Base-by-base conservation (phyloP, 2,113 vertebrate species). In the Macaca mulatta region DNA sequence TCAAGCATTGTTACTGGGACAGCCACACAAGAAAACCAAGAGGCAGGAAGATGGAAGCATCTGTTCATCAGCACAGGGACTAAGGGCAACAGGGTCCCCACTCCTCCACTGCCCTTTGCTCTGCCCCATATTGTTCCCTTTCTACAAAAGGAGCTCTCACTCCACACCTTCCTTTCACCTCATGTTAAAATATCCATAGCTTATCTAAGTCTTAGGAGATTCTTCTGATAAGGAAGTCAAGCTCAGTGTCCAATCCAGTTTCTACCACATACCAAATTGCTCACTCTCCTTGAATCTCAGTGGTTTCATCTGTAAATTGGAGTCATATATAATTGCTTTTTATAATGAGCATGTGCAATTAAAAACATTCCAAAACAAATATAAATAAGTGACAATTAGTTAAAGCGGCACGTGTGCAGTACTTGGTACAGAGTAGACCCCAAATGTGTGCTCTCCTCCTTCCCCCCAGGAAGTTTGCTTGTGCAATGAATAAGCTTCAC, bases 331-430 rank as follows among this genome's bases (percentile, higher is more conserved):
- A 75, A 78, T 89, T 48, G 75, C 35, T 77, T 88, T 45, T 86
- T 57, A 35, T 43, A 81, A 35, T 67, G 9, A 95, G 11, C 48
- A 69, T 85, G 45, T 80, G 30, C 27, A 80, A 72, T 43, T 82
- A 78, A 52, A 87, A 90, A 25, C 52, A 93, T 86, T 81, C 88
- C n/a, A 48, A 90, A 86, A 95, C 45, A 94, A 94, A 84, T 69
- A 40, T 38, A 78, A 93, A 25, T 81, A 92, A 32, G 6, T 25
- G 45, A n/a, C 0, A 0, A 13, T 82, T 52, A 0, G 8, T 27
- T 70, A 52, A 80, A 88, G 83, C 4, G 30, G 9, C 79, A 25
- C 2, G 0, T 64, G 6, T 22, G 78, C 74, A 88, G 38, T 8
- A 8, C 8, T 27, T 77, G 69, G 27, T 52, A 50, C n/a, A 83